phyloP scores from a whole-genome alignment of 2,888 invertebrate species.

The Dryomyza anilis region DNA sequence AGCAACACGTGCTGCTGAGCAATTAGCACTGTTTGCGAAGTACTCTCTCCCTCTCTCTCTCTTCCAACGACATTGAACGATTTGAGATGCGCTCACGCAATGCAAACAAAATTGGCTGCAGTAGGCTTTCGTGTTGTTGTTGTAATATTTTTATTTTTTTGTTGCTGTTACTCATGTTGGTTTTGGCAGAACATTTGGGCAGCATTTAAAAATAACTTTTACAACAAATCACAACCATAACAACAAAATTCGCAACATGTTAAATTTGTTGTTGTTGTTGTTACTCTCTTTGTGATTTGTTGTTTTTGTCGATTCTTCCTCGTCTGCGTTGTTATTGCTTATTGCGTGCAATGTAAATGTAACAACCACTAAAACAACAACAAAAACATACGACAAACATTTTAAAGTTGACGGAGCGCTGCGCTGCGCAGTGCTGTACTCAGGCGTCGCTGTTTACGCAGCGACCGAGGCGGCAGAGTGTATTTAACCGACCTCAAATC shows the following conservation, averaged over 20 bases:
- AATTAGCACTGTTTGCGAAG: too few relatives aligned
- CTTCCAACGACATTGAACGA: background rate
- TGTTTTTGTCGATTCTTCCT: too few relatives aligned
- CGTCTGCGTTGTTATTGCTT: conserved; percentile 16
- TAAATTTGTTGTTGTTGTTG: background rate
- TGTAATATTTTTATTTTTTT: background rate
- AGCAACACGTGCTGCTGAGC: background rate
- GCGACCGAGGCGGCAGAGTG: conserved; percentile 58
- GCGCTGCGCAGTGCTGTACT: background rate
- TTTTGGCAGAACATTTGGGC: conserved; percentile 6
- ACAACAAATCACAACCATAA: background rate
- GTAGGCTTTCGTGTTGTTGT: background rate
- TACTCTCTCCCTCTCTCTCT: background rate
- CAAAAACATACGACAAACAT: background rate
- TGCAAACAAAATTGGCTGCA: background rate
- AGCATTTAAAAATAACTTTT: background rate
- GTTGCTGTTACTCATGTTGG: background rate
- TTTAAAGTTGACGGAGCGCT: background rate
- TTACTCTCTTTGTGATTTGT: background rate
- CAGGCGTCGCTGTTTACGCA: conserved; percentile 32
- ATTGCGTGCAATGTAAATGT: background rate
- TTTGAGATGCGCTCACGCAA: background rate
- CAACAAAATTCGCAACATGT: background rate
- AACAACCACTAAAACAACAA: conserved; percentile 11
- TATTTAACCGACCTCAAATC: conserved; percentile 63